Base-by-base conservation (phyloP, 2,113 vertebrate genomes). In the Tricholaema leucomelas region DNA sequence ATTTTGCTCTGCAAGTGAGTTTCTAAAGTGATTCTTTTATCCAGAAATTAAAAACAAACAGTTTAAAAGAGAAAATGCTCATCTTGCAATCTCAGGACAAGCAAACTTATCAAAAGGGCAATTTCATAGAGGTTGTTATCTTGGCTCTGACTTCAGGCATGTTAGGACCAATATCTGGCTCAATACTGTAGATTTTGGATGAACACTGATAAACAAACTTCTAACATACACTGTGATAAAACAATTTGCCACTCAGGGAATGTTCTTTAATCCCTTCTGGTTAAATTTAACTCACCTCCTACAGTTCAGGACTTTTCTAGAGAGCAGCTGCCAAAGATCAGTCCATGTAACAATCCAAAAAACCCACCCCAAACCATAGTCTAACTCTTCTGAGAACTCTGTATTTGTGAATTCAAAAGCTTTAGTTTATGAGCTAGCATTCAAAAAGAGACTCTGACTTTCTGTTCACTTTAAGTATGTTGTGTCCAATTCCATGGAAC, bases 11-110 rank as follows among this genome's bases (percentile, higher is more conserved):
- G 33, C 55, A 79, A 84, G 66, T 58, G 54, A 61, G 46, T 66
- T 81, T 88, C 81, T 69, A 46, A 87, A 59, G 33, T n/a, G 25
- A 56, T 73, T 63, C 25, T 87, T 92, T 82, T 60, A 73, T 61
- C 70, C 44, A 81, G 74, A 93, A 95, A 94, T 85, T 56, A 93
- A 87, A 91, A 88, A 27, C 35, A 65, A 85, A 67, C 52, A 52
- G 31, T 46, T 87, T 63, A 86, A 90, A 79, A 88, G 55, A 78
- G 31, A 64, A 94, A 94, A 77, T 42, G 12, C 12, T 82, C 67
- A 46, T 80, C 36, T 66, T 93, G 33, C 33, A 69, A 17, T 70
- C 59, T 85, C 66, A 65, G 50, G 40, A 76, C 66, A 84, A 59
- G 31, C 5, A 86, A 90, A 52, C 52, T 88, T 84, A 87, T 83